Evolutionary conservation across 92 coral and sea anemone genomes (phyloP).

Genomic region (Parazoanthus atlanticus): DNA sequence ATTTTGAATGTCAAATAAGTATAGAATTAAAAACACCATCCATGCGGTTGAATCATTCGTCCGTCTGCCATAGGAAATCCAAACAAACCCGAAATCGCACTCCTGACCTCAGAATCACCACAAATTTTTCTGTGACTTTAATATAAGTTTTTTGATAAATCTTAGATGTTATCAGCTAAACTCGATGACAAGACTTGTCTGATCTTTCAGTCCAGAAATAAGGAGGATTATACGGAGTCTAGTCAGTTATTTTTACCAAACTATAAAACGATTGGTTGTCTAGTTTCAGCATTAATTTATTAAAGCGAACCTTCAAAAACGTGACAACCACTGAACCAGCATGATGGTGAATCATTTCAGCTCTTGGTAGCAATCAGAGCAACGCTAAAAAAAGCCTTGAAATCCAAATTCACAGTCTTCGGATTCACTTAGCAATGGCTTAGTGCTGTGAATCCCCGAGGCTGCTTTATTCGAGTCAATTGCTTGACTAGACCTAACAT

Average conservation of each 20-base stretch:
- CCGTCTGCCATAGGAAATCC: constrained; percentile 1
- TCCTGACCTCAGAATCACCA: not conserved
- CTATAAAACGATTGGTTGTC: constrained; percentile 20
- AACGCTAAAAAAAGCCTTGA: too few relatives aligned
- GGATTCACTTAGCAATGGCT: too few relatives aligned
- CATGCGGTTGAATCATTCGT: constrained; percentile 6
- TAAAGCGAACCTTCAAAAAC: not conserved
- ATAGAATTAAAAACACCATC: constrained; percentile 27
- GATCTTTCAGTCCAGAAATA: constrained; percentile 3
- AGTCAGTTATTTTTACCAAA: not conserved
- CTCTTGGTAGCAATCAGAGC: not conserved
- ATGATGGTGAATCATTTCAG: not conserved
- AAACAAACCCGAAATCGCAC: constrained; percentile 14
- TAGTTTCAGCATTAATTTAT: constrained; percentile 5
- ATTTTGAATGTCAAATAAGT: constrained; percentile 9
- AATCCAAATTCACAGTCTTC: too few relatives aligned
- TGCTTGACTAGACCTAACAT: too few relatives aligned
- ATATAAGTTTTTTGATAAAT: not conserved
- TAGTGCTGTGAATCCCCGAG: too few relatives aligned
- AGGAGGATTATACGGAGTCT: not conserved
- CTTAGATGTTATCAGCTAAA: constrained; percentile 12
- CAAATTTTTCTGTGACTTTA: not conserved
- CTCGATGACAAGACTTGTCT: constrained; percentile 34
- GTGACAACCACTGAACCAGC: not conserved
- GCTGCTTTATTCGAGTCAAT: too few relatives aligned